These are phyloP conservation scores for Bujurquina vittata DNA, from an alignment of 2,113 vertebrate genomes.

Conservation along the genomic window DNA sequence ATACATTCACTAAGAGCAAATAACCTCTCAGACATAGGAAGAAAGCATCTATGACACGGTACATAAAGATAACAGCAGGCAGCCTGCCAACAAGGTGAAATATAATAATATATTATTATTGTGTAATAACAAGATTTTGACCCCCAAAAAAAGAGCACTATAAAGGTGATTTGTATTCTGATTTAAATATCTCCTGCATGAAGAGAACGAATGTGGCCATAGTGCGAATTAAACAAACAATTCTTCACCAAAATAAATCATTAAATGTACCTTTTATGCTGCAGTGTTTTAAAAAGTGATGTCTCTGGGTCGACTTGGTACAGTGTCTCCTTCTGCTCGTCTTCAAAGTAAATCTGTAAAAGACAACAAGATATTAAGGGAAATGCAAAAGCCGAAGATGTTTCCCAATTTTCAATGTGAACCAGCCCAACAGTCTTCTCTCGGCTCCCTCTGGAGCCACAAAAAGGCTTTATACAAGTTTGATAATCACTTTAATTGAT, in stretches of 20 bases:
- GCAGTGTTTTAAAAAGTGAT: slow-evolving; percentile 83
- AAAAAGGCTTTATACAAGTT: background rate
- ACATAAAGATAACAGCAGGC: background rate
- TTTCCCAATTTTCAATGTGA: background rate
- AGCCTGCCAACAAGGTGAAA: background rate
- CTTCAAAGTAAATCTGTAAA: slow-evolving; percentile 89
- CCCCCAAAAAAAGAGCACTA: accelerated
- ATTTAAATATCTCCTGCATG: too few species aligned
- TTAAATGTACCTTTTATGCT: slow-evolving; percentile 84
- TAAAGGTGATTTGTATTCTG: background rate
- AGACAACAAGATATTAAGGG: background rate
- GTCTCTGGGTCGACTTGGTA: slow-evolving; percentile 77
- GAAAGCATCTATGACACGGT: background rate
- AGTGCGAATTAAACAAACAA: accelerated
- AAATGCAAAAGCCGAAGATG: accelerated
- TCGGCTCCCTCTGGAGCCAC: accelerated
- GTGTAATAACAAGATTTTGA: too few species aligned
- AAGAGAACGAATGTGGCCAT: background rate
- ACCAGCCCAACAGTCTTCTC: background rate
- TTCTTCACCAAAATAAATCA: background rate
- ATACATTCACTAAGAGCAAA: background rate
- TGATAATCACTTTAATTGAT: accelerated
- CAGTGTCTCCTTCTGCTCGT: slow-evolving; percentile 81
- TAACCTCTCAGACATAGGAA: background rate
- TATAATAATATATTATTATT: too few species aligned